These are phyloP conservation scores for Geophilus truncorum DNA, from an alignment of 2,888 invertebrate species.

Conservation along the genomic window DNA sequence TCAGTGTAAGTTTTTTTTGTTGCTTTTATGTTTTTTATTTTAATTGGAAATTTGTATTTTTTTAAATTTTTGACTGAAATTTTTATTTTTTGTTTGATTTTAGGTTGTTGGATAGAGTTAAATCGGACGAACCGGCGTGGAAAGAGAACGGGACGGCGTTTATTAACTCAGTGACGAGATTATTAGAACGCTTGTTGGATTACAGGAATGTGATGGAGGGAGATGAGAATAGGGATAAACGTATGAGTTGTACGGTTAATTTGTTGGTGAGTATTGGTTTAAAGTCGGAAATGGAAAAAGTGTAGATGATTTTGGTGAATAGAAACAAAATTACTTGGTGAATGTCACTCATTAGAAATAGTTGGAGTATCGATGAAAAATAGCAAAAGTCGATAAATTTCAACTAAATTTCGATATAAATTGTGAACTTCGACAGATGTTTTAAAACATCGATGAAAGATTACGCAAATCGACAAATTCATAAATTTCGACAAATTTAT, in stretches of 20 bases:
- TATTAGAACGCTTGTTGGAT: constrained; percentile 82
- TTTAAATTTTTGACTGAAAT: not conserved
- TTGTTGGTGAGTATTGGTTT: constrained; percentile 61
- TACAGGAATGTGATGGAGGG: constrained; percentile 90
- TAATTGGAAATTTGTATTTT: not conserved
- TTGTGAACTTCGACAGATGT: no score
- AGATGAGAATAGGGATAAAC: constrained; percentile 88
- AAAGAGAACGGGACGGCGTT: constrained; percentile 87
- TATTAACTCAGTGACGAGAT: constrained; percentile 81
- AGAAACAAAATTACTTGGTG: no score
- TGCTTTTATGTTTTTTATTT: constrained; percentile 39
- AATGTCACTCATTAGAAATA: no score
- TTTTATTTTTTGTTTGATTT: not conserved
- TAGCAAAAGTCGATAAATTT: no score
- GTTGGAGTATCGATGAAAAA: no score
- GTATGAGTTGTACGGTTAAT: constrained; percentile 95
- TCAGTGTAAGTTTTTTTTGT: constrained; percentile 70
- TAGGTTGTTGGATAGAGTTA: constrained; percentile 77
- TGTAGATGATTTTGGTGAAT: not conserved
- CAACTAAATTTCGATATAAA: no score
- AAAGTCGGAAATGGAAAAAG: no score
- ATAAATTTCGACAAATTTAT: no score
- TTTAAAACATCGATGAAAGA: no score
- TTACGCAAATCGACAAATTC: no score
- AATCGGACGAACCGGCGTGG: constrained; percentile 79